Base-by-base conservation (phyloP, 2,888 invertebrate genomes). In the Sesamia inferens region DNA sequence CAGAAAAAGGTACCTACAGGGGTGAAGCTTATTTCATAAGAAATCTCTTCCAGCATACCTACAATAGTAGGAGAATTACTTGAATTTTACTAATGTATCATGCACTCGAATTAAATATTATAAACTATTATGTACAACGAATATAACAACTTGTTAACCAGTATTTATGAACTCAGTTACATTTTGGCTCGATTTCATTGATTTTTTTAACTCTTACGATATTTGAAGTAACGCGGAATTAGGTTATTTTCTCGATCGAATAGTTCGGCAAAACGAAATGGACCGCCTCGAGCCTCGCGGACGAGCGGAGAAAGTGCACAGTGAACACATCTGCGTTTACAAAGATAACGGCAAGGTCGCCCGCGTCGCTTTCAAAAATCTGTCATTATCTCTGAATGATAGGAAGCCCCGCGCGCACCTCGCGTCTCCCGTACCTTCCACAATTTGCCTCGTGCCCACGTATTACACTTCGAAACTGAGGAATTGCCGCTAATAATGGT, bases 311-410 rank as follows among this genome's bases (percentile, higher is more conserved):
- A 87, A 87, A 88, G 87, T 65, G 71, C 66, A 70, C 78, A 69
- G 55, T 78, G 76, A 75, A 81, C 73, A 78, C 77, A 81, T 76
- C 81, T 78, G 67, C 85, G 81, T 76, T 83, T 77, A 82, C 79
- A 78, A 80, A 78, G 80, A 72, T 76, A 83, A 47, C 58, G 79
- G 73, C 87, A 88, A 88, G 88, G 88, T 88, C 88, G 74, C 63
- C 58, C 51, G 68, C 74, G 73, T 77, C 79, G 81, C 88, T 88
- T 88, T 88, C 88, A 86, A 85, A 84, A 85, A 70, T 81, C 71
- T 81, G 68, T 64, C 70, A 74, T 72, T 74, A 75, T 69, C 55
- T 83, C 68, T 65, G 61, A 82, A 81, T 19, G 59, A 61, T 44
- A 64, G 39, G 54, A 51, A 22, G 14, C 31, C 2, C 39, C 31